Conservation (phyloP, 2,888 invertebrate genomes). For the Metalampra italica region DNA sequence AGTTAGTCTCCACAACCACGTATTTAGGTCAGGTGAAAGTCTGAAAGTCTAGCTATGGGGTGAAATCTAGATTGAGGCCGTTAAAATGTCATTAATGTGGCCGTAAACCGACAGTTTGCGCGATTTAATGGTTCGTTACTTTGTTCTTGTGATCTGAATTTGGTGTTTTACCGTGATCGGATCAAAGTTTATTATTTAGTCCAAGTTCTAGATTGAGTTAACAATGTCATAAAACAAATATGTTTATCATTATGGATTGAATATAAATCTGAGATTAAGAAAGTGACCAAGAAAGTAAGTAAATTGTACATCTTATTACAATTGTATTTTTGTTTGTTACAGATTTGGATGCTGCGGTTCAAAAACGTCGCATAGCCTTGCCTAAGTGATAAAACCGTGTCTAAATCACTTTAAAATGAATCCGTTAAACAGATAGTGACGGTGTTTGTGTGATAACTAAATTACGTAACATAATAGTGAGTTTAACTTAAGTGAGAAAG, state of each 20-base stretch:
- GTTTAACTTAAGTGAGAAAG: constrained; percentile 12
- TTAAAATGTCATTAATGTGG: constrained; percentile 18
- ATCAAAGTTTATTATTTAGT: neutral
- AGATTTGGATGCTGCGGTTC: constrained; percentile 1
- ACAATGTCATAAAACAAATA: no score
- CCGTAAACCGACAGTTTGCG: constrained; percentile 8
- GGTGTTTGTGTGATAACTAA: constrained; percentile 3
- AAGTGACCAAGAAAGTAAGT: no score
- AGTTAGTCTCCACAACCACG: neutral
- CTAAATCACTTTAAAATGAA: constrained; percentile 4
- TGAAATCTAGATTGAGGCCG: constrained; percentile 22
- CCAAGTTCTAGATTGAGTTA: neutral
- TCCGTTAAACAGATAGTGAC: constrained; percentile 9
- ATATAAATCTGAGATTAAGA: no score
- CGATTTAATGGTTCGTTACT: neutral
- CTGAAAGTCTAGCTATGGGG: constrained; percentile 2
- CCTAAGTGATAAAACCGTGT: neutral
- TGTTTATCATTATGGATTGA: neutral
- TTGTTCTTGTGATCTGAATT: neutral
- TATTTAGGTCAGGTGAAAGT: constrained; percentile 22
- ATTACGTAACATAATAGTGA: neutral
- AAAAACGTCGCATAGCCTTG: neutral
- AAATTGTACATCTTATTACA: neutral
- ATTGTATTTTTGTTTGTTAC: constrained; percentile 8
- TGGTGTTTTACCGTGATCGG: neutral